Percentiles rank a stretch among this genome's conserved stretches.
phyloP scores from a whole-genome alignment of 1,140 invertebrate genomes.

The Drosophila sturtevanti region DNA sequence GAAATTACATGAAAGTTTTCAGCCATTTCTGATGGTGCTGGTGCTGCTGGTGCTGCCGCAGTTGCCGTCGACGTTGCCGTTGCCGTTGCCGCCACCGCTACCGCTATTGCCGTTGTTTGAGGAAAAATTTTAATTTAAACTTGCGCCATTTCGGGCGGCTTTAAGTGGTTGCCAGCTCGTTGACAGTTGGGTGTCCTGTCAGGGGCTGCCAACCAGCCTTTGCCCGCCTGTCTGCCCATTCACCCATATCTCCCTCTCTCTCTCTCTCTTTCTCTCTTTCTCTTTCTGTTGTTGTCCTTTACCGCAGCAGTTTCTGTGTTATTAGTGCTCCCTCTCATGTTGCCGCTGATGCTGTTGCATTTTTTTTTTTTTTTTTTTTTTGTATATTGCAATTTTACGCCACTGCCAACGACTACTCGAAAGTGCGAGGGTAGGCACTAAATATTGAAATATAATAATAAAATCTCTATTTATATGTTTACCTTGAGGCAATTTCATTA shows the following conservation, averaged over 20 bases:
- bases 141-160: constrained; percentile 80
- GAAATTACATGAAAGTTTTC: constrained; percentile 75
- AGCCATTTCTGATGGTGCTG: constrained; percentile 37
- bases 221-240: constrained; percentile 8
- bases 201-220: constrained; percentile 27
- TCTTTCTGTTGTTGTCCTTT: constrained; percentile 37
- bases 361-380: constrained; percentile 20
- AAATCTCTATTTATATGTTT: neutral
- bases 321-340: constrained; percentile 59
- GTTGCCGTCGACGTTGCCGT: constrained; percentile 36
- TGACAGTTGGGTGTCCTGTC: constrained; percentile 67
- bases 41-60: constrained; percentile 28
- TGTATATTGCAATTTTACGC: constrained; percentile 74
- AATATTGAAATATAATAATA: neutral
- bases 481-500: neutral
- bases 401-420: constrained; percentile 13
- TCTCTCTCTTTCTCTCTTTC: no score
- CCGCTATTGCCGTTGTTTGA: constrained; percentile 53
- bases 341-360: constrained; percentile 43
- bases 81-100: constrained; percentile 26
- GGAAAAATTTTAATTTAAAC: constrained; percentile 81
- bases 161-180: constrained; percentile 81
- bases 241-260: constrained; percentile 22
- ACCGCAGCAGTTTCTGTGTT: constrained; percentile 57
- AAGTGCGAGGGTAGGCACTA: constrained; percentile 23